Evolutionary conservation across 2,113 vertebrate species (phyloP).

Genomic region (Vicugna pacos): DNA sequence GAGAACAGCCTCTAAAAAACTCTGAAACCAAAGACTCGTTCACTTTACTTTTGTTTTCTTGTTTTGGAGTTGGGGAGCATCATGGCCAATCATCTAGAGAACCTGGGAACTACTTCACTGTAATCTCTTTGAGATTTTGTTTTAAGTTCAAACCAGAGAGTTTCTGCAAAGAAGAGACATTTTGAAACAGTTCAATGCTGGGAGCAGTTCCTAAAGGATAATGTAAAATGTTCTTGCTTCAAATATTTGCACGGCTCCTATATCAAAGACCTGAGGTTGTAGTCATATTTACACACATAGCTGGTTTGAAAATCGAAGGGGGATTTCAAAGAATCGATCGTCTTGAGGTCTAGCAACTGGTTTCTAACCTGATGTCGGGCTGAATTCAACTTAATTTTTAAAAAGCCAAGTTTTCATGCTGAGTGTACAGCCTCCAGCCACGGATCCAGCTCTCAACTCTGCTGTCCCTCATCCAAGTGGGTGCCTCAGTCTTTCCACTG

Average conservation of each 20-base stretch:
- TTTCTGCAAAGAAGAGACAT: background rate
- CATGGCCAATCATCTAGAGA: no score
- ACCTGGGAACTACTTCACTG: background rate
- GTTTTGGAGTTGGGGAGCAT: background rate
- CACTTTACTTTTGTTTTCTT: conserved; percentile 18
- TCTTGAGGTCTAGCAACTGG: background rate
- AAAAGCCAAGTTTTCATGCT: background rate
- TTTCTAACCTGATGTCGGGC: background rate
- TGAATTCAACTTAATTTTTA: conserved; percentile 3
- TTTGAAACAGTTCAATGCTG: background rate
- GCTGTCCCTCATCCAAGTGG: background rate
- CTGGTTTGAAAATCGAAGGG: background rate
- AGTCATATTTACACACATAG: background rate
- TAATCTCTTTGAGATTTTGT: background rate
- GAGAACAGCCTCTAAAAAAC: background rate
- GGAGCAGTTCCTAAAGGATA: conserved; percentile 25
- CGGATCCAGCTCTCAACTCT: background rate
- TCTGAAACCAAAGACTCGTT: background rate
- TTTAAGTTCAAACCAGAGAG: conserved; percentile 27
- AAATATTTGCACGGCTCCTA: background rate
- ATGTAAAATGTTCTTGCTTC: conserved; percentile 26
- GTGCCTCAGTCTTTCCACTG: background rate
- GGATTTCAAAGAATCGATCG: background rate
- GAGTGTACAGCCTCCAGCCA: background rate
- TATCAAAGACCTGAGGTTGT: background rate